These are phyloP conservation scores for Rattus rattus DNA, from an alignment of 2,113 vertebrate genomes.

Conservation along the genomic window DNA sequence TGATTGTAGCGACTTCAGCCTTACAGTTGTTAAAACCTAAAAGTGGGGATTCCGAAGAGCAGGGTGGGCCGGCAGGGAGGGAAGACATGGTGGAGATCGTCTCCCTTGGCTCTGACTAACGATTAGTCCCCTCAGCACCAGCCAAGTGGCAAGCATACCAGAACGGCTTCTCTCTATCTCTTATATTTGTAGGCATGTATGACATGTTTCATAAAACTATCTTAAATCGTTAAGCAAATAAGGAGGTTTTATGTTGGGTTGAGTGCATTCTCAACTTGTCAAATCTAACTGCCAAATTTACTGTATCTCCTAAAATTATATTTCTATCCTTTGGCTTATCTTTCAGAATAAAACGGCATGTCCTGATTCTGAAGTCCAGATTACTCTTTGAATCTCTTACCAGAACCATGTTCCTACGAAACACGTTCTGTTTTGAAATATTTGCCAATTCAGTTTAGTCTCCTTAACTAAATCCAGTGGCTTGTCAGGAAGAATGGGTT, in stretches of 20 bases:
- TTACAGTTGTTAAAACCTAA: neutral
- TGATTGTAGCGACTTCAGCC: neutral
- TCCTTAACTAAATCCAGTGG: neutral
- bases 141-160: neutral
- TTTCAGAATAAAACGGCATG: constrained; percentile 58
- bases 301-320: constrained; percentile 27
- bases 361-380: constrained; percentile 34
- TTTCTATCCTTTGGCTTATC: constrained; percentile 38
- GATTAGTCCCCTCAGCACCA: neutral
- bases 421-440: constrained; percentile 22
- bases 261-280: constrained; percentile 20
- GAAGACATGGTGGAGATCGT: neutral
- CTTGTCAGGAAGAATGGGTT: neutral
- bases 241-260: neutral
- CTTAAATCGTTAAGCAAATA: constrained; percentile 38
- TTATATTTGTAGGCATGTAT: neutral
- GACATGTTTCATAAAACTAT: neutral
- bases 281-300: constrained; percentile 3
- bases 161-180: constrained; percentile 14
- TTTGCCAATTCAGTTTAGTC: neutral
- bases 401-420: neutral
- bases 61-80: accelerated
- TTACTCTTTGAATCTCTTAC: constrained; percentile 3
- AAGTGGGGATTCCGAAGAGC: constrained; percentile 5
- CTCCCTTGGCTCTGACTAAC: neutral